A percentile compares a stretch with the other conserved stretches of the same genome.
These are phyloP conservation scores for Halocaridina rubra DNA, from an alignment of 2,888 invertebrate genomes.

Conservation along the genomic window DNA sequence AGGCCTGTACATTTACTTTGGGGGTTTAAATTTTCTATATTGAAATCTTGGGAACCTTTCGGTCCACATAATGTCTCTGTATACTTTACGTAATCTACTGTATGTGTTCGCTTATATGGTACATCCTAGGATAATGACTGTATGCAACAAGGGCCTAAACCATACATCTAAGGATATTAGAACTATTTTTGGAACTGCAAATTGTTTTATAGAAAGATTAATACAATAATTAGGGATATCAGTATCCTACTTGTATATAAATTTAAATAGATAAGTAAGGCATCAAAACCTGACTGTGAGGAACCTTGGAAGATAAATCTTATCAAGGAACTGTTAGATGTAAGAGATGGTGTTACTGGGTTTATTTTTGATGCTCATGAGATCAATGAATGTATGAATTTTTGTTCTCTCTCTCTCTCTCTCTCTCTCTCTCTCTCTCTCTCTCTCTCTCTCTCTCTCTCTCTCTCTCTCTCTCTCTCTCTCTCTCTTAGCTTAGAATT, in stretches of 20 bases:
- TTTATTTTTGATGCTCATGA: neutral
- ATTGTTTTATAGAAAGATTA: neutral
- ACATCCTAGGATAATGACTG: neutral
- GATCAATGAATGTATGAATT: neutral
- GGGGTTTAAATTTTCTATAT: neutral
- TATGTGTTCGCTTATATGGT: neutral
- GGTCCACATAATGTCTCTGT: neutral
- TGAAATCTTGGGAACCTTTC: neutral
- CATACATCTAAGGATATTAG: neutral
- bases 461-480: too few species aligned
- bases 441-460: too few species aligned
- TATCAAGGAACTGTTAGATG: neutral
- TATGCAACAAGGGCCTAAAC: neutral
- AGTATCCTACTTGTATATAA: neutral
- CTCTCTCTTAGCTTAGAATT: too few species aligned
- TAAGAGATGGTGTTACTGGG: neutral
- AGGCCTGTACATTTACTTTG: neutral
- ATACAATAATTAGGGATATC: neutral
- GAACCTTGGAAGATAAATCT: neutral
- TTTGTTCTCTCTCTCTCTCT: too few species aligned
- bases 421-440: too few species aligned
- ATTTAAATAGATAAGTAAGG: neutral
- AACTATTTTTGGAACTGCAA: neutral
- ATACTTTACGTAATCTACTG: neutral
- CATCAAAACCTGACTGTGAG: neutral